These are phyloP conservation scores for Euplexia lucipara DNA, from an alignment of 2,888 invertebrate genomes.

Conservation along the genomic window DNA sequence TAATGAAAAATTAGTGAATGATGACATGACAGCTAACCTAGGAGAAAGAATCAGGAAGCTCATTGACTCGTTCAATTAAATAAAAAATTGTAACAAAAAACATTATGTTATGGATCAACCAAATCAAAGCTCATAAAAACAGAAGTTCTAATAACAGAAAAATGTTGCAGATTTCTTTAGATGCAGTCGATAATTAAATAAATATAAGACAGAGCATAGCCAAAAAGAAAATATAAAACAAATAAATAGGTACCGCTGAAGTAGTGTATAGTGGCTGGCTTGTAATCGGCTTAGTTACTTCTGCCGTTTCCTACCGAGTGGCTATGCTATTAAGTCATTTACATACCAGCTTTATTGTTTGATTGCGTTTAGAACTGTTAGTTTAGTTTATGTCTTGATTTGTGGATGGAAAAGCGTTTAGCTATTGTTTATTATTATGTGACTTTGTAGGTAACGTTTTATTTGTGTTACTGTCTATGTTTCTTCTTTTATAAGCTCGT, in stretches of 20 bases:
- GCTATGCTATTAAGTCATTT: conserved; percentile 56
- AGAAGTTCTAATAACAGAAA: background rate
- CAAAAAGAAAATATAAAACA: background rate
- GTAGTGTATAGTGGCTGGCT: background rate
- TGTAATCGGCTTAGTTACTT: conserved; percentile 14
- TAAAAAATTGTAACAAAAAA: too few species aligned
- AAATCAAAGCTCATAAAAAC: background rate
- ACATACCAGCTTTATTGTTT: conserved; percentile 61
- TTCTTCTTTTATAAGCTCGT: too few species aligned
- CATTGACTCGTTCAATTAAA: too few species aligned
- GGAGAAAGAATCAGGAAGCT: too few species aligned
- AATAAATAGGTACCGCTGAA: background rate
- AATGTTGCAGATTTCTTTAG: background rate
- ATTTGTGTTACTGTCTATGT: background rate
- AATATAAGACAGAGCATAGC: background rate
- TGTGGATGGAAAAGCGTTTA: conserved; percentile 25
- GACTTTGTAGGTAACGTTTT: too few species aligned
- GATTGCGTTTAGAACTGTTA: conserved; percentile 50
- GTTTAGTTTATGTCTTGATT: conserved; percentile 55
- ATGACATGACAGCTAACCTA: too few species aligned
- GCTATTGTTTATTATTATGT: conserved; percentile 2
- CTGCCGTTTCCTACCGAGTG: conserved; percentile 20
- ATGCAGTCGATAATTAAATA: background rate
- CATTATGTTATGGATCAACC: background rate
- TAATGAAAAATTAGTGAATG: too few species aligned